Evolutionary conservation across 1,140 invertebrate species (phyloP).

Genomic region (Psix sp.): DNA sequence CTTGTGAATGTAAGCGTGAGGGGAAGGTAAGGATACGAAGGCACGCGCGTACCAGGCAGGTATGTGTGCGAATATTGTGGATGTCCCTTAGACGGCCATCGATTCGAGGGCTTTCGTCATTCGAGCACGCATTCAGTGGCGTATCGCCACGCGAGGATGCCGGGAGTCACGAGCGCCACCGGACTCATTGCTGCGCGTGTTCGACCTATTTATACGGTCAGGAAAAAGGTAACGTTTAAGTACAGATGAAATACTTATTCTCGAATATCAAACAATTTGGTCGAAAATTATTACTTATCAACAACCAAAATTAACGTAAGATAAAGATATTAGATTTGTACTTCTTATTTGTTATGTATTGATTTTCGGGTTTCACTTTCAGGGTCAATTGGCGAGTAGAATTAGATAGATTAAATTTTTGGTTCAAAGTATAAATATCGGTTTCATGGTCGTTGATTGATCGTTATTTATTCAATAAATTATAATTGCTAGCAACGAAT

Average conservation of each 20-base stretch:
- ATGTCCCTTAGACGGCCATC: conserved; percentile 29
- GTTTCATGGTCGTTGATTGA: too few species aligned
- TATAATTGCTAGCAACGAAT: too few species aligned
- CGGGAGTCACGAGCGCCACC: conserved; percentile 68
- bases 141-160: conserved; percentile 62
- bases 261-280: neutral
- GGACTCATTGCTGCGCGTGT: conserved; percentile 72
- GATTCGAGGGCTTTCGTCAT: conserved; percentile 44
- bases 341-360: too few species aligned
- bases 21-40: conserved; percentile 35
- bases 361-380: too few species aligned
- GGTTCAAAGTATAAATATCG: too few species aligned
- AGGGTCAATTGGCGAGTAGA: too few species aligned
- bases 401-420: too few species aligned
- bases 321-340: too few species aligned
- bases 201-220: conserved; percentile 65
- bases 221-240: conserved; percentile 65
- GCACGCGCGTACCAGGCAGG: conserved; percentile 44
- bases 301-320: too few species aligned
- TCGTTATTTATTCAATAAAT: too few species aligned
- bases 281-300: too few species aligned
- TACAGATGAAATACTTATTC: neutral
- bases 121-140: conserved; percentile 39
- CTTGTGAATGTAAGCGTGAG: conserved; percentile 25
- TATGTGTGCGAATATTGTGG: conserved; percentile 35